A percentile compares a stretch with the other conserved stretches of the same genome.
phyloP scores from a whole-genome alignment of 1,140 invertebrate species.

The Acromyrmex charruanus region DNA sequence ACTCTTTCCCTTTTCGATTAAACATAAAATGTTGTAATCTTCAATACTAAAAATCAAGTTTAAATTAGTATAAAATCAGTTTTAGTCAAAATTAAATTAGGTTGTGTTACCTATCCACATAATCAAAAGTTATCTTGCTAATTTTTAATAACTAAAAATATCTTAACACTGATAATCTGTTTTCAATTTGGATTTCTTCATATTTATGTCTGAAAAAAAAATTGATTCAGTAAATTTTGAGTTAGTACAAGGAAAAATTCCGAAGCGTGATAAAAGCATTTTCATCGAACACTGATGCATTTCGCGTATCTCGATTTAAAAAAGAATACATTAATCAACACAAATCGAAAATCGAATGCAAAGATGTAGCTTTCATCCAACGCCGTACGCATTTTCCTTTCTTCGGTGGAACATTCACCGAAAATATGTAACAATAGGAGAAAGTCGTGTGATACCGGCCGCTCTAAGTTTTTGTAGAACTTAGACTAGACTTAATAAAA shows the following conservation, averaged over 20 bases:
- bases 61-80: background rate
- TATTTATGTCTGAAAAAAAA: background rate
- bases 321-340: background rate
- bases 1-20: background rate
- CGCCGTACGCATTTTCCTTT: background rate
- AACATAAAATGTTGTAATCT: background rate
- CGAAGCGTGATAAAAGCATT: conserved; percentile 23
- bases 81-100: background rate
- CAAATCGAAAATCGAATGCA: background rate
- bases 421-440: conserved; percentile 1
- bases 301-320: background rate
- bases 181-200: background rate
- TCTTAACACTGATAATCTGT: background rate
- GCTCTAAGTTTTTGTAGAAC: no score
- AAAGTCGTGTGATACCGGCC: no score
- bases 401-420: background rate
- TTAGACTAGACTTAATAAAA: no score
- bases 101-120: background rate
- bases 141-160: background rate
- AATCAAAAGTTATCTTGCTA: background rate
- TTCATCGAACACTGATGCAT: background rate
- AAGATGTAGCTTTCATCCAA: conserved; percentile 15
- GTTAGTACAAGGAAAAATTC: conserved; percentile 5
- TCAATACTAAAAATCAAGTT: background rate
- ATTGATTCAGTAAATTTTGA: background rate